Evolutionary conservation across 2,888 invertebrate species (phyloP).

Genomic region (Schizaphis graminum): DNA sequence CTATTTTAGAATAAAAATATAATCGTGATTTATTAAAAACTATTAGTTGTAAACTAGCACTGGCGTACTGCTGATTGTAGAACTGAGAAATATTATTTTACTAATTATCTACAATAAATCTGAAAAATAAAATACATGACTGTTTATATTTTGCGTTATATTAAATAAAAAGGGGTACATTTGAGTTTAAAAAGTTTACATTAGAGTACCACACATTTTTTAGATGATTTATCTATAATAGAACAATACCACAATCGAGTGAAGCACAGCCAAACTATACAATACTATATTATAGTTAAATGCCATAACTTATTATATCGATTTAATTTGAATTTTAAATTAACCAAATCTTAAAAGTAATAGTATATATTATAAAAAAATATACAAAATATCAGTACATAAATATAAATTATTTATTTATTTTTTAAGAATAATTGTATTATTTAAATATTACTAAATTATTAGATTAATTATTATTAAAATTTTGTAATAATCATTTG

Average conservation of each 20-base stretch:
- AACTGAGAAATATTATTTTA: neutral
- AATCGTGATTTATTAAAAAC: neutral
- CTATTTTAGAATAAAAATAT: neutral
- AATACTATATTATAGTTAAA: neutral
- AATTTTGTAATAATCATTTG: neutral
- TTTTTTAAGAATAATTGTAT: neutral
- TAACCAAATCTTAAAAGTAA: neutral
- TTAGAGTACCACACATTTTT: neutral
- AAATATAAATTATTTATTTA: too few relatives aligned
- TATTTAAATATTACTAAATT: neutral
- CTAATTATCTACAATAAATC: neutral
- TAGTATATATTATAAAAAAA: neutral
- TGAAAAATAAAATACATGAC: neutral
- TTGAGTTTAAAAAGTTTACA: neutral
- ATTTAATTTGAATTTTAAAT: neutral
- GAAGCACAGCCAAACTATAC: neutral
- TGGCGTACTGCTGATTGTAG: neutral
- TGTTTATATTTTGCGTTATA: slow-evolving; percentile 23
- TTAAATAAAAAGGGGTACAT: neutral
- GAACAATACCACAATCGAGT: neutral
- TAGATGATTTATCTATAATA: neutral
- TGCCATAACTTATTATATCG: neutral
- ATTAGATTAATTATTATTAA: neutral
- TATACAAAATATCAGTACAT: too few relatives aligned
- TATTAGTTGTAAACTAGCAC: neutral